Percentiles rank a stretch among this genome's conserved stretches.
phyloP scores from a whole-genome alignment of 1,140 invertebrate genomes.

The Micrasema minimum region DNA sequence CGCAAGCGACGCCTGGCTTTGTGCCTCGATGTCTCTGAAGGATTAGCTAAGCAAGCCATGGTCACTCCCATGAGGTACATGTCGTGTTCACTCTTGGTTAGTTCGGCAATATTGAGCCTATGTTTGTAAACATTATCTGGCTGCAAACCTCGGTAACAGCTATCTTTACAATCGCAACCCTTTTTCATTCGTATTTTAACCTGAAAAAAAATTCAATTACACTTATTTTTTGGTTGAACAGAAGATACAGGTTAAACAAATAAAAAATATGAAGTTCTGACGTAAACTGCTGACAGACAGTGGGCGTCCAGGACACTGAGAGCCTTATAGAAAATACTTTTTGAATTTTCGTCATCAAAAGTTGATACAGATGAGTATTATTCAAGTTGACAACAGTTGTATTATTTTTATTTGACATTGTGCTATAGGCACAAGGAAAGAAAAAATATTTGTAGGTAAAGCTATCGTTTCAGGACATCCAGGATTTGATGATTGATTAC shows the following conservation, averaged over 20 bases:
- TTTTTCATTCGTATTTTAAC: slow-evolving; percentile 75
- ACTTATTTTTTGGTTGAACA: not conserved
- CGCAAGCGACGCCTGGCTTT: slow-evolving; percentile 77
- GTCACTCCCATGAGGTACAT: slow-evolving; percentile 85
- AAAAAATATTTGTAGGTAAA: too few species aligned
- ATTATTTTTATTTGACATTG: too few species aligned
- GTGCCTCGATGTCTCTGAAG: slow-evolving; percentile 76
- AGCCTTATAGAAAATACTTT: too few species aligned
- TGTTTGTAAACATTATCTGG: slow-evolving; percentile 80
- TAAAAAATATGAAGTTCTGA: slow-evolving; percentile 5
- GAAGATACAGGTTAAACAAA: not conserved
- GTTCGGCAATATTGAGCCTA: slow-evolving; percentile 79
- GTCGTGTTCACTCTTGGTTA: slow-evolving; percentile 79
- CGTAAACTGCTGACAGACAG: too few species aligned
- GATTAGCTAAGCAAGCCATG: slow-evolving; percentile 81
- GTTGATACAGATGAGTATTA: too few species aligned
- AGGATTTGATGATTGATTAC: too few species aligned
- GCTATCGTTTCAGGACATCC: too few species aligned
- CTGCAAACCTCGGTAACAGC: slow-evolving; percentile 78
- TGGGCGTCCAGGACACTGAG: too few species aligned
- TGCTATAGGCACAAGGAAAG: too few species aligned
- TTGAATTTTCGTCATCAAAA: too few species aligned
- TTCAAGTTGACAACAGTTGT: too few species aligned
- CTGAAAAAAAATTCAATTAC: slow-evolving; percentile 58
- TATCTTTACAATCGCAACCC: slow-evolving; percentile 82